Evolutionary conservation across 2,888 invertebrate genomes (phyloP), one percentile per base, ranked within the genome.

Genomic region (Polia nebulosa): DNA sequence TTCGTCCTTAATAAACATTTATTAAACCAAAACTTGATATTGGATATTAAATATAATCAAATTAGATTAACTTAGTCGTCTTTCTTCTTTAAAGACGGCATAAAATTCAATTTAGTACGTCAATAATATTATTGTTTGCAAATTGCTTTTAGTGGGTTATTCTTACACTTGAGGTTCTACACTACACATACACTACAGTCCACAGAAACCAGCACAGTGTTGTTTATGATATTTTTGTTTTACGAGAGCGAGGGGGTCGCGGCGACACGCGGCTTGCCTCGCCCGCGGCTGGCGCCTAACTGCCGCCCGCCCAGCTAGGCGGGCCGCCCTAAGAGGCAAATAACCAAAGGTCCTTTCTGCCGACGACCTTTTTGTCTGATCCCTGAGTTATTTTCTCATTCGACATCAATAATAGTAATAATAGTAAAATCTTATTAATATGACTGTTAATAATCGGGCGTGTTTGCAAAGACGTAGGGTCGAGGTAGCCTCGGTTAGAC

Each of bases 241-340:
- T 72, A 76, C 80, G 79, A 72, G 47, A 79, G 67, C 39, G 13
- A 49, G 3, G 20, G 0, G 20, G 20, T 60, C 71, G 56, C 59
- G 66, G n/a, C 32, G 41, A 34, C 59, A 82, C 82, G 67, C 88
- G 87, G 74, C 83, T 60, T 70, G 64, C 72, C 72, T 61, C 62
- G 61, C 59, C 78, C 75, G 76, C 67, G 83, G 72, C 78, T 85
- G 88, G 89, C 91, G 90, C 78, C 89, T 78, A 61, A 91, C 91
- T 91, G 91, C 81, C 90, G 88, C 72, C 79, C 90, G 88, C 73
- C 55, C 66, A 70, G 69, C 72, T 73, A 79, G 78, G 71, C 69
- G 72, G 72, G 72, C 72, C 78, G 73, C 74, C 61, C 79, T 64
- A 56, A 80, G 76, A 55, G 66, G 55, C 58, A 67, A 72, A 72